Percentiles rank a stretch among this genome's conserved stretches.
phyloP scores from a whole-genome alignment of 2,113 vertebrate species.

The Lepisosteus osseus region DNA sequence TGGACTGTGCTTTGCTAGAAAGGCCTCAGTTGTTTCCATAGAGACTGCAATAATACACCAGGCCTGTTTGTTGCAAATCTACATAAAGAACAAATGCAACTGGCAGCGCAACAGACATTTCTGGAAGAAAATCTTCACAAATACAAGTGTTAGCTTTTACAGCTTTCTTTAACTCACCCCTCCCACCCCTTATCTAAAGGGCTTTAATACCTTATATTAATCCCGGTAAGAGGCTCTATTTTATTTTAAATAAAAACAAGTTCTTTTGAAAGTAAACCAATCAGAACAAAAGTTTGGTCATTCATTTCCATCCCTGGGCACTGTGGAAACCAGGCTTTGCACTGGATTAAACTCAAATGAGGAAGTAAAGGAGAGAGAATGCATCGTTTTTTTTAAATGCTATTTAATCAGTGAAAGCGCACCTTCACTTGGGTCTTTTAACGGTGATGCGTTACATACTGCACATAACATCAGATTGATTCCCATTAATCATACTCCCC shows the following conservation, averaged over 20 bases:
- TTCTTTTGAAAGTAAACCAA: constrained; percentile 8
- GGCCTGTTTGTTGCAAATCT: constrained; percentile 46
- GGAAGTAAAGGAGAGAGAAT: constrained; percentile 20
- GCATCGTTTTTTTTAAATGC: not conserved
- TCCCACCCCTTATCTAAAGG: not conserved
- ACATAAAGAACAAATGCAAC: constrained; percentile 24
- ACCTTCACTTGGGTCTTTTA: not conserved
- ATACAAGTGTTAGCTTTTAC: constrained; percentile 3
- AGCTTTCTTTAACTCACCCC: not conserved
- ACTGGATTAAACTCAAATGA: constrained; percentile 43
- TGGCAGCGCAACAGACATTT: constrained; percentile 14
- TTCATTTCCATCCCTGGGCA: constrained; percentile 45
- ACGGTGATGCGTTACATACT: no score
- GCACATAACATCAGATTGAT: no score
- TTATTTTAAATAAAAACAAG: constrained; percentile 4
- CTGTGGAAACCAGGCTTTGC: constrained; percentile 43
- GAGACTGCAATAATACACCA: constrained; percentile 60
- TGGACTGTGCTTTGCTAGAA: constrained; percentile 57
- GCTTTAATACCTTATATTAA: not conserved
- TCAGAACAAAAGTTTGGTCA: constrained; percentile 43
- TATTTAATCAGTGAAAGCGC: not conserved
- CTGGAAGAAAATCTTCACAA: constrained; percentile 21
- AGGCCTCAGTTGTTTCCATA: constrained; percentile 72
- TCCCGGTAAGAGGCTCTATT: not conserved
- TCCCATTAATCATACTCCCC: no score